Conservation (phyloP, 1,140 invertebrate species). For the Orchestia grillus region DNA sequence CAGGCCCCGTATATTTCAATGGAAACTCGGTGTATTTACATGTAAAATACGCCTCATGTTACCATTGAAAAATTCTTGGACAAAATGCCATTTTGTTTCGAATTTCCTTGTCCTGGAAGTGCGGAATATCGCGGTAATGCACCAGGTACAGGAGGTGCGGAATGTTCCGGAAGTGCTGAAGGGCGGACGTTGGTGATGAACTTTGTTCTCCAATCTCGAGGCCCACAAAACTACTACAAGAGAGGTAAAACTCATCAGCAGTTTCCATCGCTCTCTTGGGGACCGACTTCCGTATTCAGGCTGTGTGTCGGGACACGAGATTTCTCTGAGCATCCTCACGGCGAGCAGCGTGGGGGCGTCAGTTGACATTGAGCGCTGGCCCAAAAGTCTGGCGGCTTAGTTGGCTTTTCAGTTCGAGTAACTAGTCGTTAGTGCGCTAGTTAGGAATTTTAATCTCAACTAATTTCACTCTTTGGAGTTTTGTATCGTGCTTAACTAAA, state of each 20-base stretch:
- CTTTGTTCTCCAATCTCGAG: neutral
- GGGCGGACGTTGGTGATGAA: neutral
- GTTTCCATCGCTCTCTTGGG: neutral
- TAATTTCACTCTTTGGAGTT: neutral
- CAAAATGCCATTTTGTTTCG: neutral
- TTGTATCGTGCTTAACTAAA: neutral
- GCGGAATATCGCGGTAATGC: no score
- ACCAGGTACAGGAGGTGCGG: no score
- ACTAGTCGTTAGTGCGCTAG: neutral
- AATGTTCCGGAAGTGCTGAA: neutral
- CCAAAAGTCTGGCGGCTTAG: neutral
- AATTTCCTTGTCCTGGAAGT: neutral
- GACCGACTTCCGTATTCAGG: neutral
- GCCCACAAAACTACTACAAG: neutral
- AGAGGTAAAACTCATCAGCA: neutral
- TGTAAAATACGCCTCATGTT: neutral
- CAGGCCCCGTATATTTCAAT: no score
- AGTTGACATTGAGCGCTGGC: neutral
- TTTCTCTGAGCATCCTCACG: neutral
- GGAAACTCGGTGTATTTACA: no score
- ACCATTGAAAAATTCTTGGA: neutral
- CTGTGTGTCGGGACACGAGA: neutral
- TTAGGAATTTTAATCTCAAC: neutral
- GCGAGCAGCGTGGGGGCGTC: neutral
- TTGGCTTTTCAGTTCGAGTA: neutral